A percentile compares a stretch with the other conserved stretches of the same genome.
Evolutionary conservation across 2,113 vertebrate genomes (phyloP).

Genomic region (Toxotes jaculatrix): DNA sequence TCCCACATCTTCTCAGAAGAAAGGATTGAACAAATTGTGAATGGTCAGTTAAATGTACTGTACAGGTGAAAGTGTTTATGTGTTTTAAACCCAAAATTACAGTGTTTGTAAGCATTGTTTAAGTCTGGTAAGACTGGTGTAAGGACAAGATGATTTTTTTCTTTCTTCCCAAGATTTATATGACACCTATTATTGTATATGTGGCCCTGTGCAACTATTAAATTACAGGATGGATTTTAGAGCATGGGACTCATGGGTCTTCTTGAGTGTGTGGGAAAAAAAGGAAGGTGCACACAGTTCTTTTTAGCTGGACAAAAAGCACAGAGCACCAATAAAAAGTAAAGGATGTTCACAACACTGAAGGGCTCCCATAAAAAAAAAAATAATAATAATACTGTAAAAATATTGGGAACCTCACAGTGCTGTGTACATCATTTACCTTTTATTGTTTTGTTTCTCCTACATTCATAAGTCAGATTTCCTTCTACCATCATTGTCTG

Average conservation of each 20-base stretch:
- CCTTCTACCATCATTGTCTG: neutral
- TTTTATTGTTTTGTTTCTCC: neutral
- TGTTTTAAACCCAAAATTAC: neutral
- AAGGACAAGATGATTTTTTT: neutral
- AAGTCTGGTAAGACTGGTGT: neutral
- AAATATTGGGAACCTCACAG: constrained; percentile 6
- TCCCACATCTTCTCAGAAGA: neutral
- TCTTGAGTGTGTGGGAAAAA: neutral
- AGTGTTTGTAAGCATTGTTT: neutral
- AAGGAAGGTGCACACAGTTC: neutral
- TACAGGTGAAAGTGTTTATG: neutral
- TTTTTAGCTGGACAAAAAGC: constrained; percentile 18
- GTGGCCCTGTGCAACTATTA: neutral
- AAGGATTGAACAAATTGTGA: neutral
- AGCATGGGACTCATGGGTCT: neutral
- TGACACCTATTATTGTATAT: neutral
- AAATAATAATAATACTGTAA: neutral
- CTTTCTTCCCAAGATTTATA: neutral
- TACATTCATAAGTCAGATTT: constrained; percentile 15
- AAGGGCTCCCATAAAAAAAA: neutral
- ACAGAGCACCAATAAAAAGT: neutral
- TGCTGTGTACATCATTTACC: constrained; percentile 10
- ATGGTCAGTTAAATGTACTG: neutral
- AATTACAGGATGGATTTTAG: neutral
- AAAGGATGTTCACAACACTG: neutral